Evolutionary conservation across 2,888 invertebrate species (phyloP).

Genomic region (Rhyacophila evoluta): DNA sequence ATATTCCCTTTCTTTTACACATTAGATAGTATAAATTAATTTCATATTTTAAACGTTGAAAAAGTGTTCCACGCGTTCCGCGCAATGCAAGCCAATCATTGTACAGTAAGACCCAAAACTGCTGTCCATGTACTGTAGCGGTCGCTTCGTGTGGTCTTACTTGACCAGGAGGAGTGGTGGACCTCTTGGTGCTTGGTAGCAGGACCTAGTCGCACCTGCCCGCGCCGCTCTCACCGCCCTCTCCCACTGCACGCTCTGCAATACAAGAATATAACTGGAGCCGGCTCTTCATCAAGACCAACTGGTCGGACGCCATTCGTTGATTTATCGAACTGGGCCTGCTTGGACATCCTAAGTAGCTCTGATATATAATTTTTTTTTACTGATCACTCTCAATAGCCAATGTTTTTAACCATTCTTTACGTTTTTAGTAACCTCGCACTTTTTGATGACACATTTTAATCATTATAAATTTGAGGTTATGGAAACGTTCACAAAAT

Average conservation of each 20-base stretch:
- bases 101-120: constrained; percentile 32
- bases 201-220: constrained; percentile 58
- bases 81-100: neutral
- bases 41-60: neutral
- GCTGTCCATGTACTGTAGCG: constrained; percentile 48
- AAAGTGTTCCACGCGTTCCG: neutral
- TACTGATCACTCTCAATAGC: neutral
- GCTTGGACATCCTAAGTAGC: neutral
- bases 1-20: too few species aligned
- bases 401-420: neutral
- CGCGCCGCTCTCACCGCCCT: constrained; percentile 57
- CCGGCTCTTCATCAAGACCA: constrained; percentile 44
- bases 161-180: constrained; percentile 70
- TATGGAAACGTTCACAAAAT: too few species aligned
- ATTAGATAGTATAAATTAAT: too few species aligned
- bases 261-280: constrained; percentile 69
- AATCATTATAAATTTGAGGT: neutral
- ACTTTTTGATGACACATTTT: neutral
- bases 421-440: neutral
- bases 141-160: constrained; percentile 54
- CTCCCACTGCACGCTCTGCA: constrained; percentile 67
- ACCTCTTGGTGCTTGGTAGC: constrained; percentile 58
- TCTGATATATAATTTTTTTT: neutral
- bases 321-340: neutral
- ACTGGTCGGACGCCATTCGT: constrained; percentile 2